Evolutionary conservation across 2,113 vertebrate genomes (phyloP).

Genomic region (Todiramphus chloris): DNA sequence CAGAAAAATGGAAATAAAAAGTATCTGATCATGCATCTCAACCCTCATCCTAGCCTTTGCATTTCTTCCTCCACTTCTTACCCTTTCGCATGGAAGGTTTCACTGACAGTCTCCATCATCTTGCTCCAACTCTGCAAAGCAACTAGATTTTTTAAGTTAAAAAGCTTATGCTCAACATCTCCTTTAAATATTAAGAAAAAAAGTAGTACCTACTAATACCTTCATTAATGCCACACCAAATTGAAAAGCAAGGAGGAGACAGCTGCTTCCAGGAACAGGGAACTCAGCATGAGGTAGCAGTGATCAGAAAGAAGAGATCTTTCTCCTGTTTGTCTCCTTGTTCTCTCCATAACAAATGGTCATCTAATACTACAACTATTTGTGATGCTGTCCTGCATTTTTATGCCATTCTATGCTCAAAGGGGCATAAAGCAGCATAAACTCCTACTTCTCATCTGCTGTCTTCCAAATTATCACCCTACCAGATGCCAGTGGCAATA

Average conservation of each 20-base stretch:
- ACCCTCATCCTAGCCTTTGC: not conserved
- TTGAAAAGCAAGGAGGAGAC: not conserved
- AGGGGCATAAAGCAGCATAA: not conserved
- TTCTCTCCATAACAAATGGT: not conserved
- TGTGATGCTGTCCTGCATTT: not conserved
- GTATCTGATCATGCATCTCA: not conserved
- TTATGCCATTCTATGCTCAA: not conserved
- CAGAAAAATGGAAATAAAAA: not conserved
- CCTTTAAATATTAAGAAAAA: not conserved
- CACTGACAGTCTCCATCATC: not conserved
- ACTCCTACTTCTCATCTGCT: not conserved
- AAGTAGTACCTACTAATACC: not conserved
- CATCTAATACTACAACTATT: not conserved
- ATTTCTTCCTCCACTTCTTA: not conserved
- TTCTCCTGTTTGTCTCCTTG: not conserved
- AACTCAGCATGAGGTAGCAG: not conserved
- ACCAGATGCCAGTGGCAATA: not conserved
- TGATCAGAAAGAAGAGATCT: not conserved
- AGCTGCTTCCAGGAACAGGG: not conserved
- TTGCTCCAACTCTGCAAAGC: not conserved
- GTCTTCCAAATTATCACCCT: not conserved
- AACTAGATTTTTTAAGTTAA: not conserved
- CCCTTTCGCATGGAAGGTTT: fast-evolving
- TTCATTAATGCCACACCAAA: not conserved
- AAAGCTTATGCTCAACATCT: not conserved